phyloP scores from a whole-genome alignment of 2,113 vertebrate genomes.

The Protomyctophum bolini region DNA sequence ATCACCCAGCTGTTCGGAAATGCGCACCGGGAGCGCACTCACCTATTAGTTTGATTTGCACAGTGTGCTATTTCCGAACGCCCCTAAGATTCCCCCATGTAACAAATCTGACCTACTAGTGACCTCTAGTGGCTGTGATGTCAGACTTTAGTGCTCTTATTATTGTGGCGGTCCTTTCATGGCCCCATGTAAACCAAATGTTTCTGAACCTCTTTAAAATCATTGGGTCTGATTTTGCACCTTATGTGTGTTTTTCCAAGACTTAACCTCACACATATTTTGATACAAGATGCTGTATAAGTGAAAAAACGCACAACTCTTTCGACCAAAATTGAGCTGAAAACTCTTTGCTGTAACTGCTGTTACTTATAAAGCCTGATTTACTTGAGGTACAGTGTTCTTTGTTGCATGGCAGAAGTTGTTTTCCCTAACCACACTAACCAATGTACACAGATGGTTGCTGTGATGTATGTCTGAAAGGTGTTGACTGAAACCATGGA shows the following conservation, averaged over 20 bases:
- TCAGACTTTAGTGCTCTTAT: background rate
- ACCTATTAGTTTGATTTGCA: too few species aligned
- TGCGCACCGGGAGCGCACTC: too few species aligned
- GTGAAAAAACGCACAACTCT: constrained; percentile 15
- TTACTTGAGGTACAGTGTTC: constrained; percentile 17
- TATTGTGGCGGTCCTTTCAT: background rate
- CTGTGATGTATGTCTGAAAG: constrained; percentile 1
- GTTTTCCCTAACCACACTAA: background rate
- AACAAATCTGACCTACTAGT: too few species aligned
- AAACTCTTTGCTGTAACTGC: background rate
- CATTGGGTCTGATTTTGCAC: background rate
- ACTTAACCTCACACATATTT: background rate
- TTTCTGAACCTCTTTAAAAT: background rate
- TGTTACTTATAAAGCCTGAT: background rate
- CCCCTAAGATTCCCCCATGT: too few species aligned
- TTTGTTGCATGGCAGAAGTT: constrained; percentile 1
- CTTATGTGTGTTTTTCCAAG: constrained; percentile 3
- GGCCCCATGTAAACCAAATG: background rate
- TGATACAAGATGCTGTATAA: background rate
- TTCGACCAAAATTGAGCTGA: constrained; percentile 39
- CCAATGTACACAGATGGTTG: background rate
- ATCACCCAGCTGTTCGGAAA: too few species aligned
- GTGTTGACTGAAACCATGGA: background rate
- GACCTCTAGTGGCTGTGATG: background rate
- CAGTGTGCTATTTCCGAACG: too few species aligned